A percentile compares a stretch with the other conserved stretches of the same genome.
Evolutionary conservation across 2,113 vertebrate genomes (phyloP).

Genomic region (Corythornis madagascariensis): DNA sequence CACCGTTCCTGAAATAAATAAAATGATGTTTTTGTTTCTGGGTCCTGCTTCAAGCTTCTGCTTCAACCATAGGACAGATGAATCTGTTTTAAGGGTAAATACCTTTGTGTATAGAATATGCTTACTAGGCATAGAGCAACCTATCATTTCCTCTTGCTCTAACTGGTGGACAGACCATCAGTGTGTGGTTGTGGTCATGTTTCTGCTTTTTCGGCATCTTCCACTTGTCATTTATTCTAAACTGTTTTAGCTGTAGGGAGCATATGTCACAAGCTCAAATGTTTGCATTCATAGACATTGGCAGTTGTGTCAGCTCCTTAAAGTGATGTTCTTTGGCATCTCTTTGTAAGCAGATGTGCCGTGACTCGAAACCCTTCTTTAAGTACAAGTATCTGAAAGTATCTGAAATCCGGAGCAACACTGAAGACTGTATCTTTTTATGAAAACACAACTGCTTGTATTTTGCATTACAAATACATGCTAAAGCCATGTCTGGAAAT

Average conservation of each 20-base stretch:
- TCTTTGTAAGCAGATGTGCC: conserved; percentile 41
- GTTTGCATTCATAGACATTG: conserved; percentile 35
- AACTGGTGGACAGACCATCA: background rate
- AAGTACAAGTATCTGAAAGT: background rate
- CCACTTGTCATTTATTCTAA: background rate
- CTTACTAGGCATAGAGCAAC: conserved; percentile 4
- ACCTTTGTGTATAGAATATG: background rate
- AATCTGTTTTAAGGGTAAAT: conserved; percentile 36
- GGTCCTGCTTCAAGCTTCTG: conserved; percentile 18
- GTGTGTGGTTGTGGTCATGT: background rate
- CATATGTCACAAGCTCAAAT: conserved; percentile 41
- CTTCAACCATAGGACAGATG: conserved; percentile 1
- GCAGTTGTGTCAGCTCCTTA: conserved; percentile 25
- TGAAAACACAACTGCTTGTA: background rate
- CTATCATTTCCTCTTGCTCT: conserved; percentile 23
- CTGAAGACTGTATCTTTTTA: background rate
- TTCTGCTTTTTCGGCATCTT: conserved; percentile 7
- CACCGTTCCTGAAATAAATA: background rate
- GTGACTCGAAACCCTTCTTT: conserved; percentile 41
- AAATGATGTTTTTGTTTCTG: conserved; percentile 29
- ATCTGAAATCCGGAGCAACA: conserved; percentile 12
- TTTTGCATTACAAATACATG: conserved; percentile 23
- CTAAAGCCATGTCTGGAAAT: background rate
- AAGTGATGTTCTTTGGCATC: background rate
- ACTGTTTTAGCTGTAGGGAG: conserved; percentile 37